Conservation (phyloP, 2,113 vertebrate species). For the Cichladusa arquata region DNA sequence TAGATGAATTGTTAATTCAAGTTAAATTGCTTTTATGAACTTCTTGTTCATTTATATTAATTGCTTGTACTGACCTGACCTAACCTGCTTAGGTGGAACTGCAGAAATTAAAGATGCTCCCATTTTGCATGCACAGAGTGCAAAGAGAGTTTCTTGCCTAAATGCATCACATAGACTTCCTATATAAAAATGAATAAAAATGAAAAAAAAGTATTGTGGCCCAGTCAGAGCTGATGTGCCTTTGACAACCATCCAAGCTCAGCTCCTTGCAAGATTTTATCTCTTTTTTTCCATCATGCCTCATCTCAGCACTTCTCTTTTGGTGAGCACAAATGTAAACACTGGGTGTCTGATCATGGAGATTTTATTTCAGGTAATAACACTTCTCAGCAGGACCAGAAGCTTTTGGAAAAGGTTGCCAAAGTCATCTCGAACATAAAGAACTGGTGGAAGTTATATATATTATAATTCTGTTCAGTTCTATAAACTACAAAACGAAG, state of each 20-base stretch:
- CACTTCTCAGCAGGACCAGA: not conserved
- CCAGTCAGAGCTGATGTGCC: not conserved
- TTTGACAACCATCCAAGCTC: not conserved
- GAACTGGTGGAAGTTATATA: not conserved
- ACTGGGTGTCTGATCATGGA: not conserved
- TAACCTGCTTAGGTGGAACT: conserved; percentile 29
- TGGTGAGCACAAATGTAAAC: not conserved
- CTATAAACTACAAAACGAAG: not conserved
- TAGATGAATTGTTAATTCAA: conserved; percentile 40
- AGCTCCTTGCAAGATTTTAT: not conserved
- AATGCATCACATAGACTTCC: not conserved
- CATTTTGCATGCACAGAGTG: not conserved
- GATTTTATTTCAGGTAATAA: not conserved
- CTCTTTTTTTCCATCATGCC: not conserved
- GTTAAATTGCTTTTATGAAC: conserved; percentile 55
- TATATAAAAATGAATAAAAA: not conserved
- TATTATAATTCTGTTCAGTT: not conserved
- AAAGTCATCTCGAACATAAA: not conserved
- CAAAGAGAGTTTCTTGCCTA: not conserved
- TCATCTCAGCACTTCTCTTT: not conserved
- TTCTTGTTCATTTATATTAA: conserved; percentile 59
- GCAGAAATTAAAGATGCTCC: conserved; percentile 22
- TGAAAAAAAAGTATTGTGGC: not conserved
- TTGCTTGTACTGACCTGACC: conserved; percentile 46
- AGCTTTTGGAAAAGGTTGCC: not conserved